Evolutionary conservation across 2,888 invertebrate genomes (phyloP), one percentile per base, ranked within the genome.

Genomic region (Drosophila acutilabella): DNA sequence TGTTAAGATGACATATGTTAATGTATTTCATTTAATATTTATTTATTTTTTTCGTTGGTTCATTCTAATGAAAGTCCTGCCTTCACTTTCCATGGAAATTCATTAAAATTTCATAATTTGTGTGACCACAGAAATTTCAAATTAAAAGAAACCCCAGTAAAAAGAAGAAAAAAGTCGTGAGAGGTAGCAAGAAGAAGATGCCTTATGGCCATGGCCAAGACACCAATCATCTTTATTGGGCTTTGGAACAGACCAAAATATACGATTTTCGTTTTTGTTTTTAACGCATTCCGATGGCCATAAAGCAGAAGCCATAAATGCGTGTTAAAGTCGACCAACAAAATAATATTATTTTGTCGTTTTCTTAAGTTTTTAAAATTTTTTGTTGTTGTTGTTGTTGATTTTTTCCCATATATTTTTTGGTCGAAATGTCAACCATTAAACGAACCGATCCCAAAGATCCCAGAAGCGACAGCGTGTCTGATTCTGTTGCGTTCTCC

Each of bases 241-340:
- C 51, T 61, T 57, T 73, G 54, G 56, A 56, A 45, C 41, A 47
- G 3, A 38, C 8, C 42, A 56, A 44, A 33, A 45, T 6, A 42
- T 14, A 52, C 66, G 13, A 36, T 38, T 36, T 67, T 30, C 30
- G 30, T 20, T 68, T 48, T 47, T 64, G 69, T 67, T 81, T 73
- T 79, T 74, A 79, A 77, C 77, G 72, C 75, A 78, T 78, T 82
- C 73, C 82, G 67, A 75, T 71, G 70, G 75, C 66, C 78, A 85
- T 85, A 82, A 81, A 85, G 82, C 82, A 85, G 78, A 66, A 80
- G 80, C 68, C 81, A 83, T 85, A 85, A 83, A 83, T 80, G 85
- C 82, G 82, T 78, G 80, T 80, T 80, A 80, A 85, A 80, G 71
- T 80, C 71, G 80, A 26, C 71, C 71, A 79, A 72, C 74, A 82